Evolutionary conservation across 2,797 vertebrate species (phyloP).

Genomic region (Bryconaethiops microstoma): DNA sequence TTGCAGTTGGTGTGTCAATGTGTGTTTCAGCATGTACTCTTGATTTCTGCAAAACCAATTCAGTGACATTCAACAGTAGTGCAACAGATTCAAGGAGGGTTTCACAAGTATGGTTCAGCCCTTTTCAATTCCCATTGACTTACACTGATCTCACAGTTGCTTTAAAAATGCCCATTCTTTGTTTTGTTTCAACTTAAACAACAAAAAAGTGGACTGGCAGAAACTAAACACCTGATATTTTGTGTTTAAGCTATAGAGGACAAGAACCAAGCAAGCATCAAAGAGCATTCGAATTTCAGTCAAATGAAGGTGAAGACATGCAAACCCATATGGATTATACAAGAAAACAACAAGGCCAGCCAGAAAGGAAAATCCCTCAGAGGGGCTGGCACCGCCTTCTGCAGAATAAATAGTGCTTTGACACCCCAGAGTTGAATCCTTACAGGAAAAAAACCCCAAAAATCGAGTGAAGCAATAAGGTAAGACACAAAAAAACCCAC

Average conservation of each 20-base stretch:
- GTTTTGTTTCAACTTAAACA: slow-evolving; percentile 35
- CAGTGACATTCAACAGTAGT: slow-evolving; percentile 47
- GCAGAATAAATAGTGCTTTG: slow-evolving; percentile 82
- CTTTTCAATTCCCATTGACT: slow-evolving; percentile 65
- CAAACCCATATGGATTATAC: slow-evolving; percentile 74
- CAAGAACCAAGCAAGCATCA: slow-evolving; percentile 78
- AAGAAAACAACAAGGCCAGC: slow-evolving; percentile 63
- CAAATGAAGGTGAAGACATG: slow-evolving; percentile 81
- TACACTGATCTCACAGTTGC: slow-evolving; percentile 45
- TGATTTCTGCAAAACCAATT: slow-evolving; percentile 32
- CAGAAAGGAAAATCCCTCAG: slow-evolving; percentile 62
- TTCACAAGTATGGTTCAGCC: slow-evolving; percentile 63
- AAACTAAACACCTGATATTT: slow-evolving; percentile 65
- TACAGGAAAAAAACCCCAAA: slow-evolving; percentile 59
- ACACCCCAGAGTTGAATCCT: slow-evolving; percentile 65
- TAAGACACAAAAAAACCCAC: slow-evolving; percentile 17
- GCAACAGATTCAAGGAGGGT: slow-evolving; percentile 51
- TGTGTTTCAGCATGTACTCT: slow-evolving; percentile 38
- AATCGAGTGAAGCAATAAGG: slow-evolving; percentile 56
- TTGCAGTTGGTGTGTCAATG: slow-evolving; percentile 32
- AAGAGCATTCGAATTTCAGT: slow-evolving; percentile 77
- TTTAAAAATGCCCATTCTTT: slow-evolving; percentile 17
- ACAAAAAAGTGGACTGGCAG: slow-evolving; percentile 46
- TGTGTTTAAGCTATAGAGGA: slow-evolving; percentile 67
- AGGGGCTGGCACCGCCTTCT: slow-evolving; percentile 72